These are phyloP conservation scores for Euclidia mi DNA, from an alignment of 2,888 invertebrate genomes.

Conservation along the genomic window DNA sequence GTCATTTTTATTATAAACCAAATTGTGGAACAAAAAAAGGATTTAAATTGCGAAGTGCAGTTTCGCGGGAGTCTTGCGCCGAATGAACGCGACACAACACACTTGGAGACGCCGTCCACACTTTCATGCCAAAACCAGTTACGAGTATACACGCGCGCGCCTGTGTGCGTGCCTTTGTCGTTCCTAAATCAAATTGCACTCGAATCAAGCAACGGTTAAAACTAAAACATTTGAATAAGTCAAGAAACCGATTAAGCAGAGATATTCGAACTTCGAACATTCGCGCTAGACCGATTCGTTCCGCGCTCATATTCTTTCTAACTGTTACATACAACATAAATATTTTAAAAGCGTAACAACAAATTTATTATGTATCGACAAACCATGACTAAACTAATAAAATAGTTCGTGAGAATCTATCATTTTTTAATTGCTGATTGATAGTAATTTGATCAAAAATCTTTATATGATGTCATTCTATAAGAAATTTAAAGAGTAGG, in stretches of 20 bases:
- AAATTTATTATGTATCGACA: slow-evolving; percentile 52
- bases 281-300: slow-evolving; percentile 38
- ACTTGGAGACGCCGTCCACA: slow-evolving; percentile 64
- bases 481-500: not conserved
- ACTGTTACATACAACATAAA: slow-evolving; percentile 42
- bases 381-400: slow-evolving; percentile 55
- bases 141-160: slow-evolving; percentile 47
- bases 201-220: slow-evolving; percentile 35
- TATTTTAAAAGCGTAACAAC: slow-evolving; percentile 49
- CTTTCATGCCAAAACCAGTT: slow-evolving; percentile 72
- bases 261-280: slow-evolving; percentile 30
- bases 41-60: slow-evolving; percentile 59
- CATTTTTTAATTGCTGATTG: slow-evolving; percentile 48
- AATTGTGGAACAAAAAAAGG: slow-evolving; percentile 51
- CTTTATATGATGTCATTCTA: slow-evolving; percentile 35
- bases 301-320: slow-evolving; percentile 41
- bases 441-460: slow-evolving; percentile 32
- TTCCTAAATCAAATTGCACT: slow-evolving; percentile 70
- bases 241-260: slow-evolving; percentile 50
- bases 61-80: slow-evolving; percentile 57
- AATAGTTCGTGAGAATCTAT: slow-evolving; percentile 49
- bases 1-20: slow-evolving; percentile 57
- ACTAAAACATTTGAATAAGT: slow-evolving; percentile 57
- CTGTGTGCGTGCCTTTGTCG: slow-evolving; percentile 58
- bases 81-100: slow-evolving; percentile 57